Conservation (phyloP, 2,113 vertebrate species). For the Lontra canadensis region DNA sequence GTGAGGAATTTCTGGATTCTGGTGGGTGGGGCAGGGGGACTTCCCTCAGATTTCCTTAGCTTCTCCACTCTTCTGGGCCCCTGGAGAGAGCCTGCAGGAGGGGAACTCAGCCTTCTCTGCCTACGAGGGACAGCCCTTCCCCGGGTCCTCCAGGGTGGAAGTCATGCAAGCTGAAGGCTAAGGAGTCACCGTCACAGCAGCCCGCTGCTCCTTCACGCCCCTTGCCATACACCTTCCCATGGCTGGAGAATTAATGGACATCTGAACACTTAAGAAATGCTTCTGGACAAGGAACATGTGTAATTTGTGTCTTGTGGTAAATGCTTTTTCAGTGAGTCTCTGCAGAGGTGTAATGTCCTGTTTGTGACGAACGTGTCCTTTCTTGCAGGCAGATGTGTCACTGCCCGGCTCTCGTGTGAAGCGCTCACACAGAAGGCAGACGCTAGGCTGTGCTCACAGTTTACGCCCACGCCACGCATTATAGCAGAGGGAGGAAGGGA, state of each 20-base stretch:
- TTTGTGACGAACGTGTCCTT: not conserved
- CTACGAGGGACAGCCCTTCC: not conserved
- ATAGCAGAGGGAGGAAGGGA: not conserved
- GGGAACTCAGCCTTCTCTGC: not conserved
- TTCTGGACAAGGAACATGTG: not conserved
- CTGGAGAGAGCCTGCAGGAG: not conserved
- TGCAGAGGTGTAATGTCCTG: not conserved
- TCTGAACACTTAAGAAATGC: not conserved
- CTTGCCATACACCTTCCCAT: too few species aligned
- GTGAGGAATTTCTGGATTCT: not conserved
- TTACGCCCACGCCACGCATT: accelerated
- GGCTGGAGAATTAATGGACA: not conserved
- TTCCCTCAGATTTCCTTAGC: not conserved
- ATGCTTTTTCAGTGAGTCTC: slow-evolving; percentile 45
- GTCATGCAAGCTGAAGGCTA: not conserved
- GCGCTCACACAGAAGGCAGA: not conserved
- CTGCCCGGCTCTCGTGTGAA: not conserved
- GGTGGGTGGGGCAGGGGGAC: not conserved
- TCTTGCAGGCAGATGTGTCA: slow-evolving; percentile 40
- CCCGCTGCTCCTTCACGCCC: not conserved
- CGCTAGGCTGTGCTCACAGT: not conserved
- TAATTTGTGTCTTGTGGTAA: not conserved
- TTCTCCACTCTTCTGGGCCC: not conserved
- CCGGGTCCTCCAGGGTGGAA: not conserved
- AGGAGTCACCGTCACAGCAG: not conserved